Conservation (phyloP, 2,797 vertebrate species). For the Danionella dracula region DNA sequence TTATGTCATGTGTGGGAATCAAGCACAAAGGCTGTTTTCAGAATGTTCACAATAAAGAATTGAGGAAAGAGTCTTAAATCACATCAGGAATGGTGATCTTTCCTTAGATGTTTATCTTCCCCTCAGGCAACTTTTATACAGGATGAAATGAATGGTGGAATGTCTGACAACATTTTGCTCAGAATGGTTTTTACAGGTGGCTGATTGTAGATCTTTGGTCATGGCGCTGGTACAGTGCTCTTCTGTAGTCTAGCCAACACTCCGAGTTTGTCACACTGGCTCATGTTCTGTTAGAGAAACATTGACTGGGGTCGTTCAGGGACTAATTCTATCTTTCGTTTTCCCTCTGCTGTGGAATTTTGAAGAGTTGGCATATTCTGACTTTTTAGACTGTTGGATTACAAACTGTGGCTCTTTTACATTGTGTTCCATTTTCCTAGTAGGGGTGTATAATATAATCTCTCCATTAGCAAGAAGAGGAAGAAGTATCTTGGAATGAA, state of each 20-base stretch:
- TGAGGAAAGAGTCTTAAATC: neutral
- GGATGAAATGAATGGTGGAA: conserved; percentile 14
- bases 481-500: no score
- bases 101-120: conserved; percentile 13
- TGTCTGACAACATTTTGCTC: conserved; percentile 46
- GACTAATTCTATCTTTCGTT: conserved; percentile 14
- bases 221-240: conserved; percentile 42
- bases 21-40: neutral
- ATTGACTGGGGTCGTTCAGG: conserved; percentile 44
- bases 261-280: conserved; percentile 52
- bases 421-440: no score
- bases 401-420: no score
- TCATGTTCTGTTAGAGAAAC: conserved; percentile 42
- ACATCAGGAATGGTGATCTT: neutral
- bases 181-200: conserved; percentile 56
- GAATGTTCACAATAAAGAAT: neutral
- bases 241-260: conserved; percentile 51
- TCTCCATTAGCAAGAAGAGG: no score
- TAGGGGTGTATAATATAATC: no score
- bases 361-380: conserved; percentile 42
- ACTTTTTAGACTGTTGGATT: conserved; percentile 34
- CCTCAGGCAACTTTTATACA: conserved; percentile 2
- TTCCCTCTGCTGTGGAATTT: conserved; percentile 38
- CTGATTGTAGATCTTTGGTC: conserved; percentile 38
- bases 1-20: conserved; percentile 1